Evolutionary conservation across 2,113 vertebrate species (phyloP).

Genomic region (Donacobius atricapilla): DNA sequence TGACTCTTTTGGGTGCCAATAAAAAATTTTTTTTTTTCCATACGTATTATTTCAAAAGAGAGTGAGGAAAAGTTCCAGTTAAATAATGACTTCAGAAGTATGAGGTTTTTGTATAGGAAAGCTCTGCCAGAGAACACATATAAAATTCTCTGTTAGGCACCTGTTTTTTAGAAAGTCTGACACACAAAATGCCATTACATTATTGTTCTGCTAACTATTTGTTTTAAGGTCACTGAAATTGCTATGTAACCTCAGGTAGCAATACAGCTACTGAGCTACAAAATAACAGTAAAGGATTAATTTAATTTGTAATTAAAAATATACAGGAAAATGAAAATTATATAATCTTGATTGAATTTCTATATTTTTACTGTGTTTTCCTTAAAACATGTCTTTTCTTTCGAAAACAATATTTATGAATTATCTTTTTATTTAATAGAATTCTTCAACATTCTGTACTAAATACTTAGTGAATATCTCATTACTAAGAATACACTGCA

Average conservation of each 20-base stretch:
- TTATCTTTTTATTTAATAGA: background rate
- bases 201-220: background rate
- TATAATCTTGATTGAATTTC: background rate
- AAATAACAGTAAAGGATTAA: background rate
- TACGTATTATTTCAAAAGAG: background rate
- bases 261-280: background rate
- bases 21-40: background rate
- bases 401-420: background rate
- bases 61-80: background rate
- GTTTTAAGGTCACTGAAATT: background rate
- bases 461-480: background rate
- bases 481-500: background rate
- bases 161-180: background rate
- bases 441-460: background rate
- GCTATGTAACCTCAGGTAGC: fast-evolving
- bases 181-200: background rate
- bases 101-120: background rate
- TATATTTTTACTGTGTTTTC: background rate
- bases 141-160: background rate
- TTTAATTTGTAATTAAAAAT: background rate
- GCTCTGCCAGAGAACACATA: background rate
- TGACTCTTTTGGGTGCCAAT: background rate
- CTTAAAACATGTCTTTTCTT: background rate
- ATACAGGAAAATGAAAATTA: background rate
- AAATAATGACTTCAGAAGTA: background rate